Evolutionary conservation across 2,113 vertebrate genomes (phyloP).

Genomic region (Puntigrus tetrazona): DNA sequence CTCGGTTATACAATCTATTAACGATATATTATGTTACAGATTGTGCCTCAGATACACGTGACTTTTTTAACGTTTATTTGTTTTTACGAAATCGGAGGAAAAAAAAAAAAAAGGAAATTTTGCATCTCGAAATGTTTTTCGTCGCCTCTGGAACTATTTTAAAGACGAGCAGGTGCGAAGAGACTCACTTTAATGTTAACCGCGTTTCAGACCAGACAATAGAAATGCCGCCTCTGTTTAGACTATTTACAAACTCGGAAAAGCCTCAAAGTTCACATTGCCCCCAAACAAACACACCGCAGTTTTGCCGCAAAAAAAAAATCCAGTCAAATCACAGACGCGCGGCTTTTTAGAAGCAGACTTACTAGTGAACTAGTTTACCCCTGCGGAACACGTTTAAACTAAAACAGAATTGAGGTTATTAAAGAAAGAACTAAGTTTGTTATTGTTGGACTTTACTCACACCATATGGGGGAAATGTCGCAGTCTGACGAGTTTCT

Average conservation of each 20-base stretch:
- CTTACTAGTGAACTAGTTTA: background rate
- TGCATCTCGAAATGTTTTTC: too few species aligned
- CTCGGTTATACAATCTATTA: background rate
- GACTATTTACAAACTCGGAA: background rate
- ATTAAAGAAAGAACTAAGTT: background rate
- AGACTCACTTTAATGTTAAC: too few species aligned
- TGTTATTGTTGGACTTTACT: constrained; percentile 15
- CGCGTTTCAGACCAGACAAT: background rate
- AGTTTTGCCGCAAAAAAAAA: background rate
- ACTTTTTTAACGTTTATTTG: too few species aligned
- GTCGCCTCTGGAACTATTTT: background rate
- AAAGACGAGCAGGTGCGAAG: too few species aligned
- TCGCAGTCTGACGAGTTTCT: constrained; percentile 23
- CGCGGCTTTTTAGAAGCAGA: background rate
- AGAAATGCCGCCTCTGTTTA: background rate
- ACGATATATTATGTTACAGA: background rate
- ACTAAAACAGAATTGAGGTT: too few species aligned
- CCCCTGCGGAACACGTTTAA: background rate
- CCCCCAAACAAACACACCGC: background rate
- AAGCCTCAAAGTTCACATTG: background rate
- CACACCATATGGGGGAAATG: constrained; percentile 48
- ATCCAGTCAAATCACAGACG: background rate
- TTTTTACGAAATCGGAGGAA: too few species aligned
- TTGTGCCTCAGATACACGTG: too few species aligned
- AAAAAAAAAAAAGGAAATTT: background rate